Base-by-base conservation (phyloP, 2,888 invertebrate genomes). In the Teleogryllus oceanicus region DNA sequence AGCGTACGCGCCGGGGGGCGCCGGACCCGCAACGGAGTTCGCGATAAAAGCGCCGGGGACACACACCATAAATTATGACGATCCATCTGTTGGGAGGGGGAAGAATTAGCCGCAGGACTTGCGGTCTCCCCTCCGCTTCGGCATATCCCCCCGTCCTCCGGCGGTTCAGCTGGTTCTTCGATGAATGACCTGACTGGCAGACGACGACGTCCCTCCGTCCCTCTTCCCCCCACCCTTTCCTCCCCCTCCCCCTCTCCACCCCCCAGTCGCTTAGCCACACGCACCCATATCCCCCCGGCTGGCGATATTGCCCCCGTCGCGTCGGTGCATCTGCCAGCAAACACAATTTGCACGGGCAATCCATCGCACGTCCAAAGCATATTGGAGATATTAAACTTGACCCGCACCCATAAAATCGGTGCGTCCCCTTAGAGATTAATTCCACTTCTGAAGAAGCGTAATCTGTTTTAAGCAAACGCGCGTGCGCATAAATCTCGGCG, bases 21-120 rank as follows among this genome's bases (percentile, higher is more conserved):
- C 24, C 24, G 37, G 37, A 37, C 37, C 37, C 37, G 37, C 37
- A 37, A 37, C 37, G 37, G 37, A 37, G 37, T 10, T n/a, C 62
- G n/a, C 62, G n/a, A 62, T 62, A 62, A 62, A 62, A 62, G 62
- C 62, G 62, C 12, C 62, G 13, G 13, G 13, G 62, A 13, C 16
- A 62, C 62, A 11, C n/a, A 8, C 62, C n/a, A 62, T 62, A 62
- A 62, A 62, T 62, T 62, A 62, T 62, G 13, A n/a, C 62, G 62
- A 62, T 62, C 62, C 62, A 62, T 62, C 62, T 62, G 62, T 62
- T 62, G n/a, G 62, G n/a, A 62, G 62, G n/a, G 62, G n/a, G 62
- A 62, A 62, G 62, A 62, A 62, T 62, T 62, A 62, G 62, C 62
- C 37, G 5, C 37, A 37, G 37, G 37, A 37, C 37, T 4, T 10